These are phyloP conservation scores for Halictus ligatus DNA, from an alignment of 2,888 invertebrate species.

Conservation along the genomic window DNA sequence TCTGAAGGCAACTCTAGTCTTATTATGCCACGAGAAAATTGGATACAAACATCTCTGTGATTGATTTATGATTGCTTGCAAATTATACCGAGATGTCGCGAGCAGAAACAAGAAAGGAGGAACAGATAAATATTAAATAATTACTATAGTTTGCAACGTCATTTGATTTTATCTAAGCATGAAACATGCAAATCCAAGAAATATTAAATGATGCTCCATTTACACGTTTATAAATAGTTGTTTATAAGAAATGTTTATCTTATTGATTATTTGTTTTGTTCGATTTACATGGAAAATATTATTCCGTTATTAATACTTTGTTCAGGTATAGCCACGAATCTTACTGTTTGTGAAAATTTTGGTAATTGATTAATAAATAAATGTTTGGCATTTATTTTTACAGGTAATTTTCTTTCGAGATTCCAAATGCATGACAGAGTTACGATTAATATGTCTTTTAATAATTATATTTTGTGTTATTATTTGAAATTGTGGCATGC, in stretches of 20 bases:
- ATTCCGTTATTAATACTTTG: neutral
- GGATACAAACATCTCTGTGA: neutral
- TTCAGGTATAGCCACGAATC: neutral
- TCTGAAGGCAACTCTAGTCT: neutral
- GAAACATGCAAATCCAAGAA: neutral
- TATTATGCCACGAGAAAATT: constrained; percentile 21
- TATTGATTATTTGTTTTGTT: neutral
- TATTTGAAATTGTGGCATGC: too few species aligned
- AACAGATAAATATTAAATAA: constrained; percentile 13
- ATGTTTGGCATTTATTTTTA: too few species aligned
- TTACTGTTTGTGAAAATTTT: too few species aligned
- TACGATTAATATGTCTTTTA: too few species aligned
- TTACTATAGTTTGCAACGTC: neutral
- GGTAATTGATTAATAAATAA: too few species aligned
- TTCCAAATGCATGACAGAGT: too few species aligned
- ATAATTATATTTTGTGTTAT: too few species aligned
- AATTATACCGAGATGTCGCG: neutral
- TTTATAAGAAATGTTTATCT: neutral
- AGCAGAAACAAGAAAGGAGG: neutral
- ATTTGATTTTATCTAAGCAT: neutral
- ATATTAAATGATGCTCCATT: neutral
- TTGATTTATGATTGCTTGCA: constrained; percentile 14
- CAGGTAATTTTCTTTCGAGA: too few species aligned
- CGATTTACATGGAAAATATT: neutral
- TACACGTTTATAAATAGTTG: neutral